Evolutionary conservation across 2,888 invertebrate species (phyloP).

Genomic region (Lepidochrysops patricia): DNA sequence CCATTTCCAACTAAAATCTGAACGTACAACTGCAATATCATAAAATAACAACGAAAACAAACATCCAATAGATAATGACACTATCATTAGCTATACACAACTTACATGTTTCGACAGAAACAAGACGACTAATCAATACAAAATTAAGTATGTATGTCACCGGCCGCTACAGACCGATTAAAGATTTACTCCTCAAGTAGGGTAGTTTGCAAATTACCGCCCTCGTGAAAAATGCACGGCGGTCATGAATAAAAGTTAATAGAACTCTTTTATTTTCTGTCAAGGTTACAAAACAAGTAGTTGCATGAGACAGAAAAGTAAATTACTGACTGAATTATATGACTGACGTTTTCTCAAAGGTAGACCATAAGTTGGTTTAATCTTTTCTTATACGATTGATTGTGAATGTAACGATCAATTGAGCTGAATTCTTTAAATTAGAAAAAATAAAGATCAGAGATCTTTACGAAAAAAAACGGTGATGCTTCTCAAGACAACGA

Average conservation of each 20-base stretch:
- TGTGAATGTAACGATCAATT: too few relatives aligned
- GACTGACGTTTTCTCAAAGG: too few relatives aligned
- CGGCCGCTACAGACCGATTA: neutral
- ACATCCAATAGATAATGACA: neutral
- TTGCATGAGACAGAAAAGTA: too few relatives aligned
- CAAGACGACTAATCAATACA: neutral
- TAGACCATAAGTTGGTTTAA: too few relatives aligned
- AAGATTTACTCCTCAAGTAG: neutral
- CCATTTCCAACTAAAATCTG: neutral
- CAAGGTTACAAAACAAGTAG: too few relatives aligned
- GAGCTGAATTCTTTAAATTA: too few relatives aligned
- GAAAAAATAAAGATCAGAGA: too few relatives aligned
- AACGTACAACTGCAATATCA: neutral
- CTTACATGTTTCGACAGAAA: neutral
- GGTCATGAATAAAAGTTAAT: neutral
- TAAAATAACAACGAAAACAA: neutral
- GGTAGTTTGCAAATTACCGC: constrained; percentile 30
- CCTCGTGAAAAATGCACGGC: constrained; percentile 45
- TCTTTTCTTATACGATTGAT: too few relatives aligned
- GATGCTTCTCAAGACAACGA: too few relatives aligned
- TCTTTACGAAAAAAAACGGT: too few relatives aligned
- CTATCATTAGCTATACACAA: neutral
- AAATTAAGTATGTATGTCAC: neutral
- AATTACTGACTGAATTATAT: too few relatives aligned
- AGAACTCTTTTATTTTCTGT: neutral